Evolutionary conservation across 2,797 vertebrate species (phyloP).

Genomic region (Fringilla coelebs): DNA sequence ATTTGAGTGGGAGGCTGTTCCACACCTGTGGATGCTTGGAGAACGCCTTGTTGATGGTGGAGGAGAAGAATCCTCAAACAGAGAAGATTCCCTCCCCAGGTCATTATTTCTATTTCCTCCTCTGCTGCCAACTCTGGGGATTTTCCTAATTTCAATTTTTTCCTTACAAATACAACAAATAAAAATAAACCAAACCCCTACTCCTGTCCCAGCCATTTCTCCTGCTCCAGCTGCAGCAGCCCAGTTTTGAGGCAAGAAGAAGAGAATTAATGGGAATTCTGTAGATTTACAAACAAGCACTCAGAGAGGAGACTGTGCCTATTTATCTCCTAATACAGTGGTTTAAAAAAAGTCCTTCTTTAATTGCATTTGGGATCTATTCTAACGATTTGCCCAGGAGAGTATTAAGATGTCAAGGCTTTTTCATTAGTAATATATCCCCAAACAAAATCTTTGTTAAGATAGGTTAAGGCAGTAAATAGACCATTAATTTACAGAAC

Average conservation of each 20-base stretch:
- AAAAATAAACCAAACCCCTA: not conserved
- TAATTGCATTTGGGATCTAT: conserved; percentile 71
- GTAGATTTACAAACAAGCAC: conserved; percentile 49
- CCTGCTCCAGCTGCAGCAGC: not conserved
- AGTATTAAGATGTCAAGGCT: conserved; percentile 58
- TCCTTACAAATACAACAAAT: rapidly evolving
- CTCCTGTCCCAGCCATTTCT: not conserved
- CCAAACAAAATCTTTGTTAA: conserved; percentile 61
- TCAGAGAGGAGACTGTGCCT: conserved; percentile 2
- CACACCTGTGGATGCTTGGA: not conserved
- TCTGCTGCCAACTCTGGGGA: not conserved
- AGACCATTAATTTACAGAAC: conserved; percentile 66
- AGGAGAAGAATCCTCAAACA: not conserved
- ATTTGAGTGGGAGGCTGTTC: not conserved
- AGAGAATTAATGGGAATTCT: not conserved
- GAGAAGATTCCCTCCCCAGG: not conserved
- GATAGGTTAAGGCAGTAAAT: conserved; percentile 61
- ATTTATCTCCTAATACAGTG: conserved; percentile 62
- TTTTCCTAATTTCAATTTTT: not conserved
- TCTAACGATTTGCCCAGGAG: conserved; percentile 63
- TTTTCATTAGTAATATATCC: conserved; percentile 65
- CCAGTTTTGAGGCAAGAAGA: not conserved
- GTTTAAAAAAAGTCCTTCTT: conserved; percentile 31
- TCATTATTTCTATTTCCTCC: not conserved
- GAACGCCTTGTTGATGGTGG: not conserved